Evolutionary conservation across 2,888 invertebrate genomes (phyloP).

Genomic region (Lycophotia porphyrea): DNA sequence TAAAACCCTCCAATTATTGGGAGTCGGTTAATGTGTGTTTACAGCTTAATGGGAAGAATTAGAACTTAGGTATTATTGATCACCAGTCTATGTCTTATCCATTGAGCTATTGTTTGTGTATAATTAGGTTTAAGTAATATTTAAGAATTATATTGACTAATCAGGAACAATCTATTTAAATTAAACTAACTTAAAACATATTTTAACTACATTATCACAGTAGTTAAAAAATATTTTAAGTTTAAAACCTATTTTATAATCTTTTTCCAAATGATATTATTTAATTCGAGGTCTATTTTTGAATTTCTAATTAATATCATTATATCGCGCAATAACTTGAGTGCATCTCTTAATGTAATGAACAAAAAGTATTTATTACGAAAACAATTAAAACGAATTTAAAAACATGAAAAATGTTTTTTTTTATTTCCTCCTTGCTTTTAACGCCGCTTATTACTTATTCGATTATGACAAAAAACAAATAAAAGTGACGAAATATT

Average conservation of each 20-base stretch:
- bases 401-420: conserved; percentile 29
- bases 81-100: conserved; percentile 13
- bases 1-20: conserved; percentile 31
- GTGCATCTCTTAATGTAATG: conserved; percentile 60
- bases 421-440: background rate
- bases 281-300: conserved; percentile 49
- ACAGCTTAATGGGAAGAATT: conserved; percentile 12
- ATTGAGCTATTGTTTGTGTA: conserved; percentile 13
- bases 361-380: conserved; percentile 64
- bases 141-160: conserved; percentile 12
- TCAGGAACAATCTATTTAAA: conserved; percentile 18
- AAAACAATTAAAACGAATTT: conserved; percentile 55
- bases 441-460: background rate
- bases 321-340: conserved; percentile 50
- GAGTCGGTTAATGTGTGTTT: conserved; percentile 25
- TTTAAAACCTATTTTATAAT: conserved; percentile 14
- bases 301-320: conserved; percentile 58
- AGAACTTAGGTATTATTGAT: conserved; percentile 6
- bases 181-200: conserved; percentile 41
- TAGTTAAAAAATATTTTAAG: conserved; percentile 48
- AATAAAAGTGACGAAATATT: background rate
- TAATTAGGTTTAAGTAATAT: conserved; percentile 35
- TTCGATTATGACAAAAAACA: background rate
- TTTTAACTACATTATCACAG: conserved; percentile 22
- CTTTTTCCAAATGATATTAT: conserved; percentile 57